Conservation (phyloP, 2,113 vertebrate genomes). For the Passer montanus region DNA sequence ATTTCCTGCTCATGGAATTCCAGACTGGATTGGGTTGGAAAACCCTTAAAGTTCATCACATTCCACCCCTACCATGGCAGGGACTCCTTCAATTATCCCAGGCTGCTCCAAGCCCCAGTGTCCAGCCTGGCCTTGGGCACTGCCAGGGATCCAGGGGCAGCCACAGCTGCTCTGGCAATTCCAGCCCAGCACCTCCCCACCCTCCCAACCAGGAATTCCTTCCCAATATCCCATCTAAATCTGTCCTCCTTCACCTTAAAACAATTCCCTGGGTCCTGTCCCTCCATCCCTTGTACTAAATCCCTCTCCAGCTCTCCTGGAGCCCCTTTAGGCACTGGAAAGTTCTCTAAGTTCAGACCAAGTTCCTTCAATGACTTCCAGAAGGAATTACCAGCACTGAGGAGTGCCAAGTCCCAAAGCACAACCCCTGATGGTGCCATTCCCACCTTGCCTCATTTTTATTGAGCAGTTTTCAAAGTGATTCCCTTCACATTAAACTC, state of each 20-base stretch:
- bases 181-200: not conserved
- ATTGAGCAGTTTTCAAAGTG: not conserved
- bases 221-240: not conserved
- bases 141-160: not conserved
- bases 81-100: not conserved
- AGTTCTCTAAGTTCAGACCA: not conserved
- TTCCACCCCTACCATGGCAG: not conserved
- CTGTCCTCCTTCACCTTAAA: accelerated
- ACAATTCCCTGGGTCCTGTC: not conserved
- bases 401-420: not conserved
- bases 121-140: not conserved
- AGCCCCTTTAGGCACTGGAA: accelerated
- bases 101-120: accelerated
- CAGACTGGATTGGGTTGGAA: accelerated
- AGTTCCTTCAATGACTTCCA: not conserved
- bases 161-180: not conserved
- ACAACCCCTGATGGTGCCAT: not conserved
- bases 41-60: accelerated
- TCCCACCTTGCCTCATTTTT: not conserved
- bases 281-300: accelerated
- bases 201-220: not conserved
- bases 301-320: not conserved
- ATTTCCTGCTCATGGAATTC: accelerated
- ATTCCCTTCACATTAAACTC: not conserved
- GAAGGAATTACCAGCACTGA: not conserved